phyloP scores from a whole-genome alignment of 2,888 invertebrate genomes.

The Drosophila putrida region DNA sequence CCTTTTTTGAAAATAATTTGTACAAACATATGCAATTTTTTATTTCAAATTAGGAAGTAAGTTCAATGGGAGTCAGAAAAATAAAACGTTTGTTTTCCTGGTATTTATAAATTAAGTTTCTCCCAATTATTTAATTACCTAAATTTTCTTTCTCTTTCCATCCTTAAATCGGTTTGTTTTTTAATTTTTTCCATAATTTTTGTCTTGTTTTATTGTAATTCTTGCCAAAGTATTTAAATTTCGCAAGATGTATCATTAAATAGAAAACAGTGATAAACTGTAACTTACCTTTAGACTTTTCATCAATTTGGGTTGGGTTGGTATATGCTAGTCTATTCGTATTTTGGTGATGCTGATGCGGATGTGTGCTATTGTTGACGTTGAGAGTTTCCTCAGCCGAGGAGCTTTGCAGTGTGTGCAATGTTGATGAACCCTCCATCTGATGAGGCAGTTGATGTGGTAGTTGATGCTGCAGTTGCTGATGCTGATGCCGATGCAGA shows the following conservation, averaged over 20 bases:
- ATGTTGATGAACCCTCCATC: constrained; percentile 45
- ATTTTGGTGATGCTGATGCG: constrained; percentile 52
- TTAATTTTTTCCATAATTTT: no score
- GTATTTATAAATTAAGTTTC: no score
- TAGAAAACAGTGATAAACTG: background rate
- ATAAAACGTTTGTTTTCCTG: no score
- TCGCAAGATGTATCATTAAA: background rate
- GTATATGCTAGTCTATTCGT: constrained; percentile 48
- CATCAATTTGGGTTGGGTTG: constrained; percentile 54
- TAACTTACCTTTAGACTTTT: constrained; percentile 68
- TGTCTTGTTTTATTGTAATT: no score
- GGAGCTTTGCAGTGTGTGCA: constrained; percentile 60
- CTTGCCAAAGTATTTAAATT: no score
- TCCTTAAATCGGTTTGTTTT: no score
- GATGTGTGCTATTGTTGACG: constrained; percentile 39
- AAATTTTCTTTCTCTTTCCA: no score
- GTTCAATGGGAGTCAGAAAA: no score
- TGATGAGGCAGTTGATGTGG: constrained; percentile 49
- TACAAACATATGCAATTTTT: no score
- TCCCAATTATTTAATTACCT: no score
- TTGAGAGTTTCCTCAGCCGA: constrained; percentile 47
- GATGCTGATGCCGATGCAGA: constrained; percentile 30
- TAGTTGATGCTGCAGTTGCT: constrained; percentile 42
- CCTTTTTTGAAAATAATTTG: no score
- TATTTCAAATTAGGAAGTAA: no score